Percentiles rank a stretch among this genome's conserved stretches.
phyloP scores from a whole-genome alignment of 1,140 invertebrate species.

The Magallana gigas region DNA sequence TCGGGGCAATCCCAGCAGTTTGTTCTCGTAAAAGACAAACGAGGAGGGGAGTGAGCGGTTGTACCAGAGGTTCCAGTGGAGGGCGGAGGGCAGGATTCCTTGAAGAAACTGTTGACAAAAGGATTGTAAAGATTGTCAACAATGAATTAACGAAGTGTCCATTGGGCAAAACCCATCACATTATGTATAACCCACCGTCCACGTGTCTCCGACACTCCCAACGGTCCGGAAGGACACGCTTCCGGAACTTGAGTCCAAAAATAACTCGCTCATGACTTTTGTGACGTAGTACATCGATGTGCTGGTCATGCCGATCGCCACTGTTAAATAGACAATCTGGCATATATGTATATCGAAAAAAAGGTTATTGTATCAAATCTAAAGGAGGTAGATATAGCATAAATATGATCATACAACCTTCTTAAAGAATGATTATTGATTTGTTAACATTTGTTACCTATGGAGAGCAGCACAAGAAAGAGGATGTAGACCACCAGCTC shows the following conservation, averaged over 20 bases:
- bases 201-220: slow-evolving; percentile 82
- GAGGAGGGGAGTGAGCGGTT: slow-evolving; percentile 77
- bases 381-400: not conserved
- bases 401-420: not conserved
- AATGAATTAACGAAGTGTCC: not conserved
- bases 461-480: slow-evolving; percentile 81
- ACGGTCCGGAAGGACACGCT: slow-evolving; percentile 80
- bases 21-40: slow-evolving; percentile 84
- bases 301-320: slow-evolving; percentile 83
- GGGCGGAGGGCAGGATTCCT: slow-evolving; percentile 80
- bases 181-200: slow-evolving; percentile 78
- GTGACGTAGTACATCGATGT: slow-evolving; percentile 83
- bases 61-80: slow-evolving; percentile 85
- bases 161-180: not conserved
- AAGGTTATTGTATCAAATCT: not conserved
- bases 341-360: no score
- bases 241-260: slow-evolving; percentile 79
- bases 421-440: not conserved
- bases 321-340: slow-evolving; percentile 71
- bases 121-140: not conserved
- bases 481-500: slow-evolving; percentile 83
- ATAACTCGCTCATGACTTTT: slow-evolving; percentile 82
- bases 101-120: slow-evolving; percentile 80
- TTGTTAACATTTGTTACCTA: slow-evolving; percentile 78
- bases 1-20: slow-evolving; percentile 84